Evolutionary conservation across 1,140 invertebrate genomes (phyloP).

Genomic region (Potamilus streckersoni): DNA sequence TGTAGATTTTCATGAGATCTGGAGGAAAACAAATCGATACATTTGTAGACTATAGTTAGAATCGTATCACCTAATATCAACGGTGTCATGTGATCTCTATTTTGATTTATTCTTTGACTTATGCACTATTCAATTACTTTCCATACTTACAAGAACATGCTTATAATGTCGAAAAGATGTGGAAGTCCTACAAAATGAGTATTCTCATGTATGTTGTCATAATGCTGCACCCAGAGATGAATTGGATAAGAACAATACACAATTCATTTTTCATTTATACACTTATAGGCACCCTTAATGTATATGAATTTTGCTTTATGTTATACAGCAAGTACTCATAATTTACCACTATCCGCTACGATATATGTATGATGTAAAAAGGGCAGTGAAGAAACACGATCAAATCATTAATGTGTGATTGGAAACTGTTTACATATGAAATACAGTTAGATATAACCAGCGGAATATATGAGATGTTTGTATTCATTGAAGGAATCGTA

Average conservation of each 20-base stretch:
- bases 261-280: neutral
- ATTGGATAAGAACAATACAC: constrained; percentile 66
- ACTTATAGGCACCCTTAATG: no score
- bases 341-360: no score
- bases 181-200: constrained; percentile 92
- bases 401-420: neutral
- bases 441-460: no score
- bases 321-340: no score
- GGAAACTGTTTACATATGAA: neutral
- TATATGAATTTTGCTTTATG: no score
- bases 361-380: no score
- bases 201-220: constrained; percentile 98
- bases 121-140: constrained; percentile 79
- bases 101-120: constrained; percentile 31
- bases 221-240: constrained; percentile 86
- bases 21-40: no score
- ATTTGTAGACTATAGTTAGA: no score
- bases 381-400: neutral
- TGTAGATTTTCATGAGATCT: no score
- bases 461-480: no score
- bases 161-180: constrained; percentile 82
- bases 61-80: neutral
- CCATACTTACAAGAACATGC: constrained; percentile 83
- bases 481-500: no score
- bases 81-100: neutral